Conservation (phyloP, 1,140 invertebrate species). For the Gonatopus flavifemur region DNA sequence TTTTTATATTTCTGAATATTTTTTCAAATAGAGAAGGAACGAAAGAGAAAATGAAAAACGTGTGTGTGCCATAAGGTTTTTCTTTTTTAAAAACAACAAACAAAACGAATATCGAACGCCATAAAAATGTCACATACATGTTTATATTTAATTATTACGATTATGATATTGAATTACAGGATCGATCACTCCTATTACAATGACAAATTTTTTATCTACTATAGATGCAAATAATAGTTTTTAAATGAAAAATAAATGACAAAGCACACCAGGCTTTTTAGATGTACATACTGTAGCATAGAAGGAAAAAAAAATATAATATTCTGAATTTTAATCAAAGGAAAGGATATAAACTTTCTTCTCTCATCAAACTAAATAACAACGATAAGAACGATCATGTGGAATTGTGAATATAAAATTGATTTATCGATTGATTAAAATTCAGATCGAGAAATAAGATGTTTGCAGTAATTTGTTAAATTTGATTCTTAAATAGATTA, state of each 20-base stretch:
- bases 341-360: neutral
- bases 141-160: slow-evolving; percentile 17
- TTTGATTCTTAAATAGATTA: slow-evolving; percentile 6
- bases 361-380: neutral
- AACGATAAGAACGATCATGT: neutral
- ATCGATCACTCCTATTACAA: no score
- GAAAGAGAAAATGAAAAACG: slow-evolving; percentile 27
- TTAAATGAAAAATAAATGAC: no score
- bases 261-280: slow-evolving; percentile 38
- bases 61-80: slow-evolving; percentile 44
- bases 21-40: slow-evolving; percentile 28
- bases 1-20: slow-evolving; percentile 53
- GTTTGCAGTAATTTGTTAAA: slow-evolving; percentile 11
- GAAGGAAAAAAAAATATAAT: slow-evolving; percentile 17
- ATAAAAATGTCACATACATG: slow-evolving; percentile 19
- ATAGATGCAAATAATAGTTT: no score
- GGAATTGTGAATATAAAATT: neutral
- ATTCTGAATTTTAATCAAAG: slow-evolving; percentile 23
- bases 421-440: slow-evolving; percentile 14
- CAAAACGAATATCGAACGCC: slow-evolving; percentile 22
- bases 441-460: slow-evolving; percentile 9
- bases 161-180: neutral
- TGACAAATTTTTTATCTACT: no score
- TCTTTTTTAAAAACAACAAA: no score
- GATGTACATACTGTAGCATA: slow-evolving; percentile 54